These are phyloP conservation scores for Epistrophe eligans DNA, from an alignment of 2,888 invertebrate genomes.

Conservation along the genomic window DNA sequence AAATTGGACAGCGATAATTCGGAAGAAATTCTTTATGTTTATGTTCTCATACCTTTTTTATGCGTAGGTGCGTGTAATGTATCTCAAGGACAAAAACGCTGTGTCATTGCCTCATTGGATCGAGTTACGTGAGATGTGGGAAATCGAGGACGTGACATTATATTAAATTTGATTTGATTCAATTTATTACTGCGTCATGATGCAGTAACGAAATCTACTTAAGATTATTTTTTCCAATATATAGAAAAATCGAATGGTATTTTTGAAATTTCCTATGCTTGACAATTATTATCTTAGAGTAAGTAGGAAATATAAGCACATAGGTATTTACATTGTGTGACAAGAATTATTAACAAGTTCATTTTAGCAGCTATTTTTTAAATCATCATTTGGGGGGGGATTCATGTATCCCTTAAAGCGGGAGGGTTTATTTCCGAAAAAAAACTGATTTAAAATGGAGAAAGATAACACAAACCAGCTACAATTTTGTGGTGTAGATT, in stretches of 20 bases:
- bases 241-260: background rate
- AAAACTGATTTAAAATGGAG: too few species aligned
- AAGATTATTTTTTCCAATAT: background rate
- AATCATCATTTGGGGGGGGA: too few species aligned
- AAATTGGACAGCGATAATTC: conserved; percentile 12
- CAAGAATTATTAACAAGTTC: too few species aligned
- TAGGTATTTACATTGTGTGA: too few species aligned
- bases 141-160: background rate
- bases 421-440: too few species aligned
- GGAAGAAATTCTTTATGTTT: conserved; percentile 9
- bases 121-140: background rate
- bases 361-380: too few species aligned
- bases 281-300: background rate
- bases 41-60: background rate
- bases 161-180: conserved; percentile 2
- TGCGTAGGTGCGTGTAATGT: conserved; percentile 17
- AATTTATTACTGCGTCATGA: background rate
- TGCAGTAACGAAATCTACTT: background rate
- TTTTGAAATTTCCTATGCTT: background rate
- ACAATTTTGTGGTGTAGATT: too few species aligned
- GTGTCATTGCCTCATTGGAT: conserved; percentile 1
- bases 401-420: too few species aligned
- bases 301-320: too few species aligned
- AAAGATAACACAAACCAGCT: too few species aligned
- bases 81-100: conserved; percentile 7